Evolutionary conservation across 2,113 vertebrate genomes (phyloP).

Genomic region (Bombycilla garrulus): DNA sequence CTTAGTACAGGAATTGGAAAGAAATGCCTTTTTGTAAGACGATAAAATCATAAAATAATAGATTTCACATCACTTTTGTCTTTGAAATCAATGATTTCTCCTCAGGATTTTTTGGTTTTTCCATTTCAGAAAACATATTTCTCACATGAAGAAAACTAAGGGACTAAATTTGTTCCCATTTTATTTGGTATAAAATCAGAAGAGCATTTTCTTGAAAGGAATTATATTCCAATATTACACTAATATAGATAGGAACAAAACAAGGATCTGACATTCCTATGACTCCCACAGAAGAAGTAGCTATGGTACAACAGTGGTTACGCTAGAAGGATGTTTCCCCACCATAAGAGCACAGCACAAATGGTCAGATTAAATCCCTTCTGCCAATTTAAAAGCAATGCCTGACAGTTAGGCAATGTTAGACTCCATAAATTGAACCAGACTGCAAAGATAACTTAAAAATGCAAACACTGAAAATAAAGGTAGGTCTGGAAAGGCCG

Average conservation of each 20-base stretch:
- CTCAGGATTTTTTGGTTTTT: neutral
- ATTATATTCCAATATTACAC: neutral
- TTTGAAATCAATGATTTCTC: neutral
- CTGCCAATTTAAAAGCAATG: neutral
- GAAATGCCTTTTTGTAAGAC: neutral
- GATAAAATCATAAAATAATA: neutral
- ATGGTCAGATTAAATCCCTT: neutral
- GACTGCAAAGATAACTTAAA: neutral
- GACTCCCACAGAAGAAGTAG: neutral
- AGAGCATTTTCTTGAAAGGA: neutral
- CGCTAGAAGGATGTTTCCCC: neutral
- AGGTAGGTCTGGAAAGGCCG: neutral
- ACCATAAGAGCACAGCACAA: fast-evolving
- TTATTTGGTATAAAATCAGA: neutral
- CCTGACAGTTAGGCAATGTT: neutral
- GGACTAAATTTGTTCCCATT: neutral
- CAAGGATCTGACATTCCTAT: neutral
- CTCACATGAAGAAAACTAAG: neutral
- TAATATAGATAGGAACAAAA: neutral
- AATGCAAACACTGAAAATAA: neutral
- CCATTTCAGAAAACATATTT: neutral
- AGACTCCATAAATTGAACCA: neutral
- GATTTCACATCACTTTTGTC: neutral
- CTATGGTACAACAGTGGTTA: neutral
- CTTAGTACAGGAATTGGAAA: neutral